Base-by-base conservation (phyloP, 2,113 vertebrate genomes). In the Dicrurus megarhynchus region DNA sequence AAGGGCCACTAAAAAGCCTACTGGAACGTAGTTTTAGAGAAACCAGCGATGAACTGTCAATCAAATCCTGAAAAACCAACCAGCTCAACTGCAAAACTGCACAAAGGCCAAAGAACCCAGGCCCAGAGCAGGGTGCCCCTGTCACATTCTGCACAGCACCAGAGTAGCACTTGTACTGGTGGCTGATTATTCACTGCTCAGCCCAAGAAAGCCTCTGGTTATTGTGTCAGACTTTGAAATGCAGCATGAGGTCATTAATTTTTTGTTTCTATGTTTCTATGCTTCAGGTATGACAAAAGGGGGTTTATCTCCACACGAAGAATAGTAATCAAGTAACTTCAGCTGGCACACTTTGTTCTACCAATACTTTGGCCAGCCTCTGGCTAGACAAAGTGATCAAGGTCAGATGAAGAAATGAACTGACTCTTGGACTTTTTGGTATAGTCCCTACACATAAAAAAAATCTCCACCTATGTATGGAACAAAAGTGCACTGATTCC, bases 111-210 rank as follows among this genome's bases (percentile, higher is more conserved):
- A 64, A 73, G 47, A 41, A 26, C 3, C 12, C 16, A 13, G 16
- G 24, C 26, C 32, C 16, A 44, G 37, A 37, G 56, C 21, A 30
- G 16, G 20, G 37, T 42, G 9, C 5, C 13, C 7, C 8, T 17
- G 15, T 27, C 21, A 10, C 5, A 21, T 0, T 12, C 4, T 46
- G 41, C 37, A 30, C 28, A 49, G 49, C 21, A 41, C 14, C 17
- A 33, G 17, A 13, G 7, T 0, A 57, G 32, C 32, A 16, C 57
- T 24, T 2, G 0, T 11, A 3, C 23, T 12, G 16, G 5, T 3
- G 12, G 14, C 7, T 61, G 17, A 15, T 46, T 14, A 55, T 20
- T 56, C 13, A 19, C 5, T 18, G 24, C 21, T 30, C 37, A 35
- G 44, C n/a, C 20, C 4, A 0, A 27, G 13, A 89, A 91, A 79